Conservation (phyloP, 2,113 vertebrate species). For the Alces alces region DNA sequence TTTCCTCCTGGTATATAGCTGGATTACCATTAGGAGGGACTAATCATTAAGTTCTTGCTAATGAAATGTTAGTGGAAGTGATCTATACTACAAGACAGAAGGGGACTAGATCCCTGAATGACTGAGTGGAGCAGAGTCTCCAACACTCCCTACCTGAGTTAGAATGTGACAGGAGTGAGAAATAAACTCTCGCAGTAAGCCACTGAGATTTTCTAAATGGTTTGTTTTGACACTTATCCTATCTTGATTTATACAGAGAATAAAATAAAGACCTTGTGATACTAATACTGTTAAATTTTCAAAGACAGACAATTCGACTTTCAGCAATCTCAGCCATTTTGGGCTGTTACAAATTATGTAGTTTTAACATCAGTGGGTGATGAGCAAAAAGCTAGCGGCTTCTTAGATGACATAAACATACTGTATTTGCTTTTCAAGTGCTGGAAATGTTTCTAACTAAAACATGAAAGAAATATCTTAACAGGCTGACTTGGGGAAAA, state of each 20-base stretch:
- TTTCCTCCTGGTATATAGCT: not conserved
- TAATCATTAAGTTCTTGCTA: not conserved
- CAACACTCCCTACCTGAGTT: not conserved
- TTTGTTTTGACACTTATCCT: constrained; percentile 35
- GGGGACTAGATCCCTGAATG: not conserved
- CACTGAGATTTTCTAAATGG: constrained; percentile 20
- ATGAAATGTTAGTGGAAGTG: not conserved
- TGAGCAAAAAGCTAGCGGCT: constrained; percentile 49
- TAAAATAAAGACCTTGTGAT: constrained; percentile 50
- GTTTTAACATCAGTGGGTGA: constrained; percentile 57
- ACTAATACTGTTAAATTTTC: constrained; percentile 47
- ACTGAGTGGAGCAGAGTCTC: not conserved
- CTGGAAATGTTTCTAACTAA: constrained; percentile 62
- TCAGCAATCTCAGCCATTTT: constrained; percentile 44
- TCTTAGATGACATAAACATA: constrained; percentile 67
- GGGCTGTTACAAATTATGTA: constrained; percentile 51
- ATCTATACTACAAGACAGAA: not conserved
- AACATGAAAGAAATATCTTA: constrained; percentile 67
- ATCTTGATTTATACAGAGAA: constrained; percentile 20
- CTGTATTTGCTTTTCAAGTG: constrained; percentile 69
- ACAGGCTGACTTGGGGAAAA: constrained; percentile 53
- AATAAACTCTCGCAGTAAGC: constrained; percentile 27
- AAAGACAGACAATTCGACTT: constrained; percentile 43
- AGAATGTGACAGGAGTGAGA: not conserved
- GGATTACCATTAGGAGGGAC: not conserved